These are phyloP conservation scores for Nysson spinosus DNA, from an alignment of 2,888 invertebrate species.

Conservation along the genomic window DNA sequence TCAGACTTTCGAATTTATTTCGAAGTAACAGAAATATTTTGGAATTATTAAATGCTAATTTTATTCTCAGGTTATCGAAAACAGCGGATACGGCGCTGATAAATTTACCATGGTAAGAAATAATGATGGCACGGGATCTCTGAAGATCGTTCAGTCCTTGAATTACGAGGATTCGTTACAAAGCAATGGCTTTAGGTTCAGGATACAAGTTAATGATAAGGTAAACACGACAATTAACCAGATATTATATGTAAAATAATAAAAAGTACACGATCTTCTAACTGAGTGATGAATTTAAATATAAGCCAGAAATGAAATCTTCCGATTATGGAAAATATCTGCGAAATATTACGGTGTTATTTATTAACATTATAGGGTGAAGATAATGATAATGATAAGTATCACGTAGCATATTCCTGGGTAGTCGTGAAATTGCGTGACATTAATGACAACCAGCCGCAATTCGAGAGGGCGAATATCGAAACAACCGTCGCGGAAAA, in stretches of 20 bases:
- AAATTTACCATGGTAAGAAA: slow-evolving; percentile 98
- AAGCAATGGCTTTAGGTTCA: slow-evolving; percentile 96
- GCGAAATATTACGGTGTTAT: too few species aligned
- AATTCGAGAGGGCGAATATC: slow-evolving; percentile 95
- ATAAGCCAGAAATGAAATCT: too few species aligned
- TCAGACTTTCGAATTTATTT: too few species aligned
- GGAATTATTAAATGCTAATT: background rate
- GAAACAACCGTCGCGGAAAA: slow-evolving; percentile 95
- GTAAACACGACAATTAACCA: too few species aligned
- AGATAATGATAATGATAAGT: slow-evolving; percentile 97
- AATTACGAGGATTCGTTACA: slow-evolving; percentile 97
- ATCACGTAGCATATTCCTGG: slow-evolving; percentile 97
- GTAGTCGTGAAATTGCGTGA: slow-evolving; percentile 95
- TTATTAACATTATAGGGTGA: slow-evolving; percentile 84
- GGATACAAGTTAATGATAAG: slow-evolving; percentile 95
- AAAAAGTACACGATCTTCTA: too few species aligned
- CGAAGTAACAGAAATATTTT: too few species aligned
- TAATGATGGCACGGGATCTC: slow-evolving; percentile 95
- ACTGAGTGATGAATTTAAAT: background rate
- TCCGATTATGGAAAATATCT: too few species aligned
- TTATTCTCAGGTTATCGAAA: slow-evolving; percentile 85
- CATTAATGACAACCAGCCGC: slow-evolving; percentile 98
- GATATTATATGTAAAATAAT: too few species aligned
- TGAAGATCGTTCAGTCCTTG: slow-evolving; percentile 96
- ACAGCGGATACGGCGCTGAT: slow-evolving; percentile 96